Percentiles rank a stretch among this genome's conserved stretches.
These are phyloP conservation scores for Xestoiulus laeticollis DNA, from an alignment of 2,888 invertebrate genomes.

Conservation along the genomic window DNA sequence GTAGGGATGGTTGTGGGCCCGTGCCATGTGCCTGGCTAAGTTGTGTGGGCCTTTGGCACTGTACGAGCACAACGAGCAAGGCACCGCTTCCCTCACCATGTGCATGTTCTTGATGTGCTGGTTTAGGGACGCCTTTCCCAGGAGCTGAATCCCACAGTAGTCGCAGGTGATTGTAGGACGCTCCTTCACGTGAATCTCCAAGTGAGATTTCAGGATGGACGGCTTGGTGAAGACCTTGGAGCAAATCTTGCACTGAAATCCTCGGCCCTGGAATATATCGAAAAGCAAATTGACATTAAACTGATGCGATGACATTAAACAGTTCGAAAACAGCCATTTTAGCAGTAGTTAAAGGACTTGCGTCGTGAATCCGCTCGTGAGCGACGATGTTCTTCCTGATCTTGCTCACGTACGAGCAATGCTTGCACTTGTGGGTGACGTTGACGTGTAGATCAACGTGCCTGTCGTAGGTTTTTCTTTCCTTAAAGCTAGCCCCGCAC, in stretches of 20 bases:
- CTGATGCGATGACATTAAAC: no score
- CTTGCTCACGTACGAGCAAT: constrained; percentile 46
- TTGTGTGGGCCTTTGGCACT: constrained; percentile 33
- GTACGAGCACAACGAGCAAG: constrained; percentile 47
- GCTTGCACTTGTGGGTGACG: constrained; percentile 32
- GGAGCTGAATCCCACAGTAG: constrained; percentile 35
- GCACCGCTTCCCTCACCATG: background rate
- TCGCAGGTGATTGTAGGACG: constrained; percentile 14
- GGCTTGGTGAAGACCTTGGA: constrained; percentile 50
- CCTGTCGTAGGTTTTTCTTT: background rate
- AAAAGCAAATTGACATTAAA: background rate
- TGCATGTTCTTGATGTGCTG: constrained; percentile 52
- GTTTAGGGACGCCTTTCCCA: background rate
- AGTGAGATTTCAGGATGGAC: background rate
- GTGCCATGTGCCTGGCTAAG: constrained; percentile 46
- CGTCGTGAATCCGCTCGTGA: constrained; percentile 51
- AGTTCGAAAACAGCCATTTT: no score
- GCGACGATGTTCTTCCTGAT: background rate
- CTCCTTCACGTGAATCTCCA: constrained; percentile 48
- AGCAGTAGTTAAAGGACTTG: background rate
- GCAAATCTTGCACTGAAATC: constrained; percentile 47
- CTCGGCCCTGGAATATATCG: constrained; percentile 40
- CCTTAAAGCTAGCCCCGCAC: background rate
- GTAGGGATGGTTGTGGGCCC: constrained; percentile 51
- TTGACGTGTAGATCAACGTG: background rate